Base-by-base conservation (phyloP, 2,888 invertebrate species). In the Camptogramma bilineatum region DNA sequence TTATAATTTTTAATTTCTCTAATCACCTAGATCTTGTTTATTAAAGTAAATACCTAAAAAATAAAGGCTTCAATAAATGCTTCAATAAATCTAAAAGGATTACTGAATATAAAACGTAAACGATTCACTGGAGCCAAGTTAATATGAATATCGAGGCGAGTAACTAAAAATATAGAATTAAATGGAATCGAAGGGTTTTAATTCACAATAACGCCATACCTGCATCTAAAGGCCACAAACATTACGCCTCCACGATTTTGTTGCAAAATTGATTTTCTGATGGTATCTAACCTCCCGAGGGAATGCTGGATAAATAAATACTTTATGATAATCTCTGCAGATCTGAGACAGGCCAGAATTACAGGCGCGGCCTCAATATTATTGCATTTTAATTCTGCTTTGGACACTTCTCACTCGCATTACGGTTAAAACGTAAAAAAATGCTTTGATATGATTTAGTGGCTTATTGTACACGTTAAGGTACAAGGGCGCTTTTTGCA, bases 221-320 rank as follows among this genome's bases (percentile, higher is more conserved):
- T 88, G 87, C 85, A 83, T 82, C 81, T 86, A 79, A 86, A 81
- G 79, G 79, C 82, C 74, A 82, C 85, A 82, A 86, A 83, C 81
- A 80, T 87, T 84, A 88, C 90, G 91, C 90, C 90, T 87, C 86
- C 87, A 79, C 87, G 87, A 90, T 86, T 88, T 87, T 83, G 83
- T 82, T 82, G 86, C 86, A 85, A 91, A 92, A 93, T 93, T 92
- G 92, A 93, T 92, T 92, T 86, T 88, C 85, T 78, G 91, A 91
- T 92, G 85, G 78, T 91, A 93, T 92, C 92, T 86, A 84, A 86
- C 82, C 84, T 88, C 91, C 89, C 79, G 83, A 86, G 89, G 91
- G 89, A 86, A 87, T 79, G 79, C 70, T 88, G 89, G 89, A 90
- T 90, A 92, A 91, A 92, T 92, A 93, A 92, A 91, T 91, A 91